phyloP scores from a whole-genome alignment of 2,797 vertebrate species.

The Sebastes taczanowskii region DNA sequence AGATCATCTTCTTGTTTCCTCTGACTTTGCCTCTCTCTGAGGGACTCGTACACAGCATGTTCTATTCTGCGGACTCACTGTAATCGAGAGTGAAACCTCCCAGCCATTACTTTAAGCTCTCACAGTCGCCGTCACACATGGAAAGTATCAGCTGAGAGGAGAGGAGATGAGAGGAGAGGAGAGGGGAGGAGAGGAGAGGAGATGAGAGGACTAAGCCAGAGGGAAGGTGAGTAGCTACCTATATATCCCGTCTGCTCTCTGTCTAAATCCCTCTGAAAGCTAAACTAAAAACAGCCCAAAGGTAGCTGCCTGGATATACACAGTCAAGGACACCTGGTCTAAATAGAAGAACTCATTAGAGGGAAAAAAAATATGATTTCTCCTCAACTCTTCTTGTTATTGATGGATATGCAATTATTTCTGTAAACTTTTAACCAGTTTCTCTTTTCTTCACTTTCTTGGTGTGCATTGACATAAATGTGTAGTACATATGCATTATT shows the following conservation, averaged over 20 bases:
- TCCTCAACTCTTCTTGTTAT: neutral
- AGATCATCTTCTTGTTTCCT: constrained; percentile 37
- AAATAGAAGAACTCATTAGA: constrained; percentile 23
- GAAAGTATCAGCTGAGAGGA: constrained; percentile 53
- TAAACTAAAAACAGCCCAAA: constrained; percentile 52
- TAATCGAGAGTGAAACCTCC: constrained; percentile 54
- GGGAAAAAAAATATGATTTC: neutral
- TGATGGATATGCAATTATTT: neutral
- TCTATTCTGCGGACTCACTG: constrained; percentile 29
- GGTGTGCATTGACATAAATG: neutral
- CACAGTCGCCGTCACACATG: constrained; percentile 55
- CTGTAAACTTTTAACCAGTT: neutral
- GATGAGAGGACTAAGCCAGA: constrained; percentile 47
- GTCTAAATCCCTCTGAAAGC: constrained; percentile 55
- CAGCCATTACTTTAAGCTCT: constrained; percentile 57
- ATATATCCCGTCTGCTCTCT: constrained; percentile 32
- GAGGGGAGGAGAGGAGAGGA: neutral
- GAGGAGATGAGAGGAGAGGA: neutral
- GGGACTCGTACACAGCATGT: constrained; percentile 5
- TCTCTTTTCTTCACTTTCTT: neutral
- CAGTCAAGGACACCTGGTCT: constrained; percentile 58
- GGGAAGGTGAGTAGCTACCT: constrained; percentile 64
- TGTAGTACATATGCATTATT: neutral
- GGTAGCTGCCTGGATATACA: constrained; percentile 32
- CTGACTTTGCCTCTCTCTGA: constrained; percentile 9